Conservation (phyloP, 2,888 invertebrate genomes). For the Stenoptilia bipunctidactyla region DNA sequence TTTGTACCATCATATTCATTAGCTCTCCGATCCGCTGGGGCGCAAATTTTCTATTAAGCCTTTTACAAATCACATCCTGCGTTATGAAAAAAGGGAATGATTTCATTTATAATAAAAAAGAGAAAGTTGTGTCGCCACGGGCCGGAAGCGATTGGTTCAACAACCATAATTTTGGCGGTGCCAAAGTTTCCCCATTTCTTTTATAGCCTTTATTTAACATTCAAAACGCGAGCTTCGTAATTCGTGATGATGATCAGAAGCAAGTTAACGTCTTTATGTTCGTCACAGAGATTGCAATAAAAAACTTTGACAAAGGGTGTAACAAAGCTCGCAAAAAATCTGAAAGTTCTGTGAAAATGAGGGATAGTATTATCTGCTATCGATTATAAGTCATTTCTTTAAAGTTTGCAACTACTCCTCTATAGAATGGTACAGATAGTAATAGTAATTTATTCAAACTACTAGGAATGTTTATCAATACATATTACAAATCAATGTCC, state of each 20-base stretch:
- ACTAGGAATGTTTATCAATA: too few species aligned
- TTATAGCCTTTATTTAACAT: conserved; percentile 45
- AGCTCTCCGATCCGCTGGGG: not conserved
- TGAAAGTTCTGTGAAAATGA: conserved; percentile 32
- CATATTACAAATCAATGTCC: too few species aligned
- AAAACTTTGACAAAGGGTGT: too few species aligned
- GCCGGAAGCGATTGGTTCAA: conserved; percentile 35
- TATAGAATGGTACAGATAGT: too few species aligned
- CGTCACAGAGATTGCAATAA: conserved; percentile 35
- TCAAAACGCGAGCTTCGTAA: conserved; percentile 50
- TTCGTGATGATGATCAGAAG: conserved; percentile 50
- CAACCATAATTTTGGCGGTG: conserved; percentile 40
- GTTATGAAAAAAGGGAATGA: conserved; percentile 30
- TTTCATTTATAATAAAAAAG: conserved; percentile 16
- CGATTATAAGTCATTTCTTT: too few species aligned
- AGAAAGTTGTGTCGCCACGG: conserved; percentile 9
- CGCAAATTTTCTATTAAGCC: conserved; percentile 14
- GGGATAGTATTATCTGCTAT: too few species aligned
- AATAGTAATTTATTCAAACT: too few species aligned
- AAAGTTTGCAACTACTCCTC: too few species aligned
- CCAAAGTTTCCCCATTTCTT: conserved; percentile 23
- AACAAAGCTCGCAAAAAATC: too few species aligned
- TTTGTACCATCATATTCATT: conserved; percentile 1
- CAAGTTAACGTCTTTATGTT: conserved; percentile 51
- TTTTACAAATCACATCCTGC: conserved; percentile 24